Conservation (phyloP, 2,797 vertebrate genomes). For the Macroramphosus scolopax region DNA sequence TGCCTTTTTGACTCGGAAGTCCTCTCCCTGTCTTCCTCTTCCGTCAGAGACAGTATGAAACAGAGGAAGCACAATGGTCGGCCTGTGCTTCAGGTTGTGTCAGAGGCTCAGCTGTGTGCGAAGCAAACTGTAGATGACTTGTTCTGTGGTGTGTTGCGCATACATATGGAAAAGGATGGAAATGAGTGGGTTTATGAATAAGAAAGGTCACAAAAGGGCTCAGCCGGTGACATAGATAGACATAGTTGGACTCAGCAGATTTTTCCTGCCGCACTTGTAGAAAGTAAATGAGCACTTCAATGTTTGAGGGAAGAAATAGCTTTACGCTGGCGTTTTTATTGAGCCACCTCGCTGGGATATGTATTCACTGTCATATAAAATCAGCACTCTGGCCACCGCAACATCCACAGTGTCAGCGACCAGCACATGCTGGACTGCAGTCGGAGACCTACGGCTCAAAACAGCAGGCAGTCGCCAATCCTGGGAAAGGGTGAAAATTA, state of each 20-base stretch:
- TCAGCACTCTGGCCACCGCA: conserved; percentile 52
- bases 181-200: conserved; percentile 69
- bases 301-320: conserved; percentile 16
- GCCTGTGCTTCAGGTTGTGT: conserved; percentile 61
- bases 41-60: conserved; percentile 46
- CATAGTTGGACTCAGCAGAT: conserved; percentile 55
- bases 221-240: conserved; percentile 50
- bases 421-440: conserved; percentile 24
- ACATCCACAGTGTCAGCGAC: conserved; percentile 33
- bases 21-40: conserved; percentile 55
- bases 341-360: conserved; percentile 37
- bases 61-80: conserved; percentile 66
- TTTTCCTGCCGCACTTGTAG: conserved; percentile 26
- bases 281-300: conserved; percentile 40
- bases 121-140: conserved; percentile 60
- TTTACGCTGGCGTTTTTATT: conserved; percentile 29
- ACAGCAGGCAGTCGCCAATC: no score
- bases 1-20: conserved; percentile 43
- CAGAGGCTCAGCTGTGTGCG: conserved; percentile 42
- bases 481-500: conserved; percentile 51
- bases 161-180: conserved; percentile 74
- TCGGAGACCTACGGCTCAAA: conserved; percentile 7
- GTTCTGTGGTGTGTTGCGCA: conserved; percentile 52
- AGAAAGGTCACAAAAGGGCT: conserved; percentile 64
- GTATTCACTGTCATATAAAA: conserved; percentile 56